Base-by-base conservation (phyloP, 2,113 vertebrate genomes). In the Tichodroma muraria region DNA sequence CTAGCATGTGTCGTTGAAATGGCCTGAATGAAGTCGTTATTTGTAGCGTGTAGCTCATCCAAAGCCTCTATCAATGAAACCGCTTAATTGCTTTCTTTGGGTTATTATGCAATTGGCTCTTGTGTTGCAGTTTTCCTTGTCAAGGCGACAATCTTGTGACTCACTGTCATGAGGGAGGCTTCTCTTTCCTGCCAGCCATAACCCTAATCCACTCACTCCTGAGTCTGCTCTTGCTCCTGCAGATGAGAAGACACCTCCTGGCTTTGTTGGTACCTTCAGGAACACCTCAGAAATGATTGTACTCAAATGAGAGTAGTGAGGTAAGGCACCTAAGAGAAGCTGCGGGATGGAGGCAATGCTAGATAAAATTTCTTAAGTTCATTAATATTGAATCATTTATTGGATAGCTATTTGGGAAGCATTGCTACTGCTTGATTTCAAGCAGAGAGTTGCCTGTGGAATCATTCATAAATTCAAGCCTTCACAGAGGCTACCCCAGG, bases 161-260 rank as follows among this genome's bases (percentile, higher is more conserved):
- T 96, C 93, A 88, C 35, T 82, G 75, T 95, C 94, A 95, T 42
- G 45, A 79, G 81, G 45, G 47, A 95, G 24, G 17, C 52, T 92
- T 87, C 63, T 91, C 83, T 82, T 91, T 91, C 75, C 78, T 89
- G 73, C 13, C 20, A 53, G 42, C 50, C 13, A 2, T 12, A 35
- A 27, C 30, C 0, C 0, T 35, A 42, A 54, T 59, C 7, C 1
- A 6, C 76, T 88, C 47, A 10, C 30, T 66, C 38, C 19, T 5
- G 9, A 45, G 42, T 8, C 63, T 50, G 54, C 50, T 27, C 50
- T 73, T 49, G 64, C 83, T 78, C 44, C 85, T 73, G 47, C 18
- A 59, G 60, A 89, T 13, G 12, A 40, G 69, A 89, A 38, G 54
- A 70, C 38, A 42, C 30, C 71, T 90, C 79, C 57, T 73, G 64